These are phyloP conservation scores for Leptonema lineaticorne DNA, from an alignment of 1,140 invertebrate genomes.

Conservation along the genomic window DNA sequence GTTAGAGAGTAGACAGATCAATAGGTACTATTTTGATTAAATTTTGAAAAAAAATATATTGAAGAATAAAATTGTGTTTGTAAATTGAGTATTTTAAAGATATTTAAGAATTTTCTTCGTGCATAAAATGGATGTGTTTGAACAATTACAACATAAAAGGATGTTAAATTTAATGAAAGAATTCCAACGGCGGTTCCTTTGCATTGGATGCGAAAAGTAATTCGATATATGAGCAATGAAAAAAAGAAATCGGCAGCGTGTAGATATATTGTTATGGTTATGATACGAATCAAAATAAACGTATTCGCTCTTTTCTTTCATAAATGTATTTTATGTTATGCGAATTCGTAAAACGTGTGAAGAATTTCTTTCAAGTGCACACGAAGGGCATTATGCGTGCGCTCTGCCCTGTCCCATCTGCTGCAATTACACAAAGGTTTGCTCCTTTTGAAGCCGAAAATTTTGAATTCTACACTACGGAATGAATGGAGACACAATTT, in stretches of 20 bases:
- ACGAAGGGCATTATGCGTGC: constrained; percentile 22
- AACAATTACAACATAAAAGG: too few species aligned
- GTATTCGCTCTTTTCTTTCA: not conserved
- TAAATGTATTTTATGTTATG: not conserved
- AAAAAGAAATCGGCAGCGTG: not conserved
- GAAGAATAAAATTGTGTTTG: too few species aligned
- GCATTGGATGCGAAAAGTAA: not conserved
- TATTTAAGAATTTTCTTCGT: too few species aligned
- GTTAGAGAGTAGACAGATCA: too few species aligned
- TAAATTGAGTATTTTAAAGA: too few species aligned
- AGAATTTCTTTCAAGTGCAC: constrained; percentile 25
- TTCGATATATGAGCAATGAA: not conserved
- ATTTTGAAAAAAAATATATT: too few species aligned
- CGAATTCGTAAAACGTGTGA: constrained; percentile 24
- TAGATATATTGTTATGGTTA: too few species aligned
- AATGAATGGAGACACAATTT: constrained; percentile 28
- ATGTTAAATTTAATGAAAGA: too few species aligned
- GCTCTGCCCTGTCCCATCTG: constrained; percentile 12
- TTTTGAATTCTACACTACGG: constrained; percentile 30
- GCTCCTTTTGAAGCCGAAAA: constrained; percentile 29
- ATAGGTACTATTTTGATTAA: too few species aligned
- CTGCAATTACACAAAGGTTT: constrained; percentile 34
- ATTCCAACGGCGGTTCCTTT: too few species aligned
- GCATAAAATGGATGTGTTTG: too few species aligned
- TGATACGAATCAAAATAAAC: constrained; percentile 37